Evolutionary conservation across 2,797 vertebrate species (phyloP).

Genomic region (Enteromius trimaculatus): DNA sequence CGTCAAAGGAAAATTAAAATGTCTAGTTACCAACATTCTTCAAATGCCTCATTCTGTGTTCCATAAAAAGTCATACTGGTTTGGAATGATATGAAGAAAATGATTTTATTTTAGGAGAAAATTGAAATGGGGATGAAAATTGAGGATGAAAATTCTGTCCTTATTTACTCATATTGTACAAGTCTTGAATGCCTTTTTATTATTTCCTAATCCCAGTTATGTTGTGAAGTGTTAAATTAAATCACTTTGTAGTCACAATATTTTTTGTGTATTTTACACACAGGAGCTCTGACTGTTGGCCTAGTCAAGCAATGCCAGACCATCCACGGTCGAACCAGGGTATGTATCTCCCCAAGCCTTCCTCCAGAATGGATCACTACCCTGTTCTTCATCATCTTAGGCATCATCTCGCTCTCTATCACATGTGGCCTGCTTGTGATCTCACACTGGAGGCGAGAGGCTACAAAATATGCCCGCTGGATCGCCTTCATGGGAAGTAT

Average conservation of each 20-base stretch:
- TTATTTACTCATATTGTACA: neutral
- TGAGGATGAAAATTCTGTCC: neutral
- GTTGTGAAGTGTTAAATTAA: neutral
- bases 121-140: no score
- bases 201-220: neutral
- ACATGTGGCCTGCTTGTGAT: slow-evolving; percentile 96
- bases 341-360: slow-evolving; percentile 94
- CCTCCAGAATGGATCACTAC: slow-evolving; percentile 98
- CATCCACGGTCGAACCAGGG: slow-evolving; percentile 96
- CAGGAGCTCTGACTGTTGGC: slow-evolving; percentile 96
- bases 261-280: slow-evolving; percentile 19
- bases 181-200: neutral
- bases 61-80: neutral
- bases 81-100: neutral
- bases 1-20: neutral
- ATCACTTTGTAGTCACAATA: neutral
- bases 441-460: slow-evolving; percentile 97
- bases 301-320: slow-evolving; percentile 98
- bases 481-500: slow-evolving; percentile 95
- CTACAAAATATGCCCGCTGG: slow-evolving; percentile 97
- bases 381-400: slow-evolving; percentile 99
- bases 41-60: neutral
- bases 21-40: neutral
- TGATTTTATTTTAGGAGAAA: neutral
- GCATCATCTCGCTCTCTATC: slow-evolving; percentile 98